These are phyloP conservation scores for Aethes cnicana DNA, from an alignment of 2,888 invertebrate genomes.

Conservation along the genomic window DNA sequence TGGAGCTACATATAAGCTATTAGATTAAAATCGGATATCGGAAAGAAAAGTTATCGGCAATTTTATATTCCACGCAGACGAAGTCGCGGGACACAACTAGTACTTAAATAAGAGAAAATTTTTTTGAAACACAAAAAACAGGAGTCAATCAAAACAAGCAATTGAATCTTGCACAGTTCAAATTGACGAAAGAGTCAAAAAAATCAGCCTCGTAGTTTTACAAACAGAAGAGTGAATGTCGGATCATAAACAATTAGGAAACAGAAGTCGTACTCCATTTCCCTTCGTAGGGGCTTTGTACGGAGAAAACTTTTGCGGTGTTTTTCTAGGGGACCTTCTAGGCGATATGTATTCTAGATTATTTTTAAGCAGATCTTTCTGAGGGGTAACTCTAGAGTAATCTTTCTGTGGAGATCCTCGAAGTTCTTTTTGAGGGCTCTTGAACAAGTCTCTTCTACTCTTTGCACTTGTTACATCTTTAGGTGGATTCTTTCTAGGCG, in stretches of 20 bases:
- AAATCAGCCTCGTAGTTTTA: neutral
- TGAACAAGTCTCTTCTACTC: neutral
- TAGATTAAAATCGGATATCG: too few relatives aligned
- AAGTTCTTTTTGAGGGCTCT: neutral
- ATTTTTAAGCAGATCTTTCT: conserved; percentile 1
- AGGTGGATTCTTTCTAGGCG: conserved; percentile 16
- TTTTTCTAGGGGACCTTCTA: conserved; percentile 61
- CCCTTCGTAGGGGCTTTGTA: conserved; percentile 54
- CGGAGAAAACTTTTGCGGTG: conserved; percentile 61
- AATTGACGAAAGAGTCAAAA: neutral
- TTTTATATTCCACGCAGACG: too few relatives aligned
- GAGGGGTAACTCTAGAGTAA: neutral
- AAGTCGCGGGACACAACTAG: too few relatives aligned
- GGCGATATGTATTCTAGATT: conserved; percentile 39
- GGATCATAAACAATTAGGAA: conserved; percentile 45
- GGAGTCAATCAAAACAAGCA: too few relatives aligned
- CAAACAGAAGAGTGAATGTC: neutral
- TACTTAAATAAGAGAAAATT: too few relatives aligned
- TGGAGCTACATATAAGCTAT: too few relatives aligned
- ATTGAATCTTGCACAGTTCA: too few relatives aligned
- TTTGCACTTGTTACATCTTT: conserved; percentile 17
- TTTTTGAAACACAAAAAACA: too few relatives aligned
- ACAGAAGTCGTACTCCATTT: conserved; percentile 60
- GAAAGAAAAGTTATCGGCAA: too few relatives aligned
- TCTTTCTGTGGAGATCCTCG: neutral